phyloP scores from a whole-genome alignment of 2,888 invertebrate species.

The Adela reaumurella region DNA sequence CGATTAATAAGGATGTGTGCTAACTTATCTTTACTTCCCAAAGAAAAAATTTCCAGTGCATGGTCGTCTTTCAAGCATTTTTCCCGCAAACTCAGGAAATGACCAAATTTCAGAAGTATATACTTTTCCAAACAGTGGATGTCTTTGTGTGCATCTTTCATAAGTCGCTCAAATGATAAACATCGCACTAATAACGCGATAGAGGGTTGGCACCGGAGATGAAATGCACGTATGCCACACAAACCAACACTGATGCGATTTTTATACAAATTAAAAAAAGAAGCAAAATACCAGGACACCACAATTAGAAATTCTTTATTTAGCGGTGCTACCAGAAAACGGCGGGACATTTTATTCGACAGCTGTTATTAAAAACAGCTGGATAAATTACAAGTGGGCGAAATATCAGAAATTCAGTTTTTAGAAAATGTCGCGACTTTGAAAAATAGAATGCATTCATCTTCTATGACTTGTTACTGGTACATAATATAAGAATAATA shows the following conservation, averaged over 20 bases:
- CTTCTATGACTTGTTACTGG: too few relatives aligned
- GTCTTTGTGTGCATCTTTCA: conserved; percentile 1
- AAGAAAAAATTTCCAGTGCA: conserved; percentile 3
- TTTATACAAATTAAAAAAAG: conserved; percentile 1
- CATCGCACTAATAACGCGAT: conserved; percentile 3
- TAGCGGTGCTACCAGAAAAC: neutral
- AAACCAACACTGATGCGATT: conserved; percentile 1
- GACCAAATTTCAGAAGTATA: conserved; percentile 1
- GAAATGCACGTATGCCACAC: conserved; percentile 1
- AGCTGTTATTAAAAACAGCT: too few relatives aligned
- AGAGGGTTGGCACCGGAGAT: neutral
- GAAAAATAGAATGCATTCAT: too few relatives aligned
- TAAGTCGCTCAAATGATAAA: conserved; percentile 2
- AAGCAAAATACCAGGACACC: conserved; percentile 2
- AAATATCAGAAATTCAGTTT: too few relatives aligned
- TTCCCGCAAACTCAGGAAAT: conserved; percentile 4
- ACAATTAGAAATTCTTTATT: conserved; percentile 2
- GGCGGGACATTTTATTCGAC: too few relatives aligned
- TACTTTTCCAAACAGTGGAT: neutral
- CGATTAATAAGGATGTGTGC: conserved; percentile 7
- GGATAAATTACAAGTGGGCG: too few relatives aligned
- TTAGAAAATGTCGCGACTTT: too few relatives aligned
- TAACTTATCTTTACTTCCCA: conserved; percentile 6
- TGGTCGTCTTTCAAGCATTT: conserved; percentile 1
- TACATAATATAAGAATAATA: too few relatives aligned